Conservation (phyloP, 2,888 invertebrate genomes). For the Drosophila leonis region DNA sequence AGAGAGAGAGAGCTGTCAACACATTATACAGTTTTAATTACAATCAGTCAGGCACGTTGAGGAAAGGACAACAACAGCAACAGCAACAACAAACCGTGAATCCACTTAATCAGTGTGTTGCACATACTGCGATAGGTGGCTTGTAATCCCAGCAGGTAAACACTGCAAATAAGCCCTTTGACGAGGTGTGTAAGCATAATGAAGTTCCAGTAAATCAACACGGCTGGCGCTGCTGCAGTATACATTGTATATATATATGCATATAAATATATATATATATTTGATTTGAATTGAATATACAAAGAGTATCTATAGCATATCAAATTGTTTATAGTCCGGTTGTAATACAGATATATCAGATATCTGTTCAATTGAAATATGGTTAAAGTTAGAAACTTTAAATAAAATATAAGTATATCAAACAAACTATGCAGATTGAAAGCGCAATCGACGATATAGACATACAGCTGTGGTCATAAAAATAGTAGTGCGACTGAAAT, state of each 20-base stretch:
- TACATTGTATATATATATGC: not conserved
- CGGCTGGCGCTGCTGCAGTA: too few species aligned
- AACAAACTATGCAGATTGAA: too few species aligned
- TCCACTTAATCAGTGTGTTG: slow-evolving; percentile 12
- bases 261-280: not conserved
- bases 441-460: too few species aligned
- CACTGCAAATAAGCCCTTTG: not conserved
- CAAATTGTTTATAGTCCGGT: not conserved
- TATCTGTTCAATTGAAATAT: not conserved
- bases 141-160: slow-evolving; percentile 12
- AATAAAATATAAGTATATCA: too few species aligned
- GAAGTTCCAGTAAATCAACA: slow-evolving; percentile 1
- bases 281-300: not conserved
- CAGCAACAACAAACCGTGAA: not conserved
- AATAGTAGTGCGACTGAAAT: too few species aligned
- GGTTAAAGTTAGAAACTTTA: too few species aligned
- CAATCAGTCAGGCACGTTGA: slow-evolving; percentile 34
- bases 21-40: slow-evolving; percentile 70
- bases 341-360: not conserved
- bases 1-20: slow-evolving; percentile 27
- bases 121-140: slow-evolving; percentile 14
- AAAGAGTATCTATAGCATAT: not conserved
- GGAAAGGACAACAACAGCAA: not conserved
- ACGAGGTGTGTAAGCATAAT: not conserved
- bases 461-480: too few species aligned